Percentiles rank a stretch among this genome's conserved stretches.
phyloP scores from a whole-genome alignment of 2,888 invertebrate genomes.

The Synanthedon vespiformis region DNA sequence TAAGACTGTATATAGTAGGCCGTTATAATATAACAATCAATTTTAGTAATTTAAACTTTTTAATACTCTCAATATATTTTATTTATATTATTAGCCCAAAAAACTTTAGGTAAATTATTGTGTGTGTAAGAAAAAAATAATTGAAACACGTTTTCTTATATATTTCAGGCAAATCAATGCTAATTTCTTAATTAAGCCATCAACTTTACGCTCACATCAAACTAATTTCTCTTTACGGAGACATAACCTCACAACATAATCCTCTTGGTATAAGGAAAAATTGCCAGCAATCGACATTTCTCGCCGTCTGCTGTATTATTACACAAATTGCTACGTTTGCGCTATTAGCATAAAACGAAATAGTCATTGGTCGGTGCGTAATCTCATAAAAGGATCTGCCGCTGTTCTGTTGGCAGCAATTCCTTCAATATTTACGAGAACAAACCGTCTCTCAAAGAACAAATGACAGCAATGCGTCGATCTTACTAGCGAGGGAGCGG shows the following conservation, averaged over 20 bases:
- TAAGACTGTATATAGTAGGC: no score
- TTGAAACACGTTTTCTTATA: not conserved
- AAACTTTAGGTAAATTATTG: not conserved
- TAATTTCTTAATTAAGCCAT: not conserved
- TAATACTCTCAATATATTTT: no score
- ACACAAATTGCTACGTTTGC: conserved; percentile 35
- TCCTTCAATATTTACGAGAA: conserved; percentile 39
- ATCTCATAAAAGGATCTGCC: conserved; percentile 36
- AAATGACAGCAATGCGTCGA: conserved; percentile 48
- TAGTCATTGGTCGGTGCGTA: conserved; percentile 30
- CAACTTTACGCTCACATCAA: not conserved
- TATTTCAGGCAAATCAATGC: not conserved
- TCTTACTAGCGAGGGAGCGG: conserved; percentile 31
- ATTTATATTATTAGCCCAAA: not conserved
- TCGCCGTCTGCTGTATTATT: conserved; percentile 17
- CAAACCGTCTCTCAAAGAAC: conserved; percentile 43
- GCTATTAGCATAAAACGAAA: conserved; percentile 37
- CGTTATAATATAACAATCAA: no score
- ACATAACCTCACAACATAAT: conserved; percentile 23
- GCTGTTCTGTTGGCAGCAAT: conserved; percentile 20
- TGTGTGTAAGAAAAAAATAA: not conserved
- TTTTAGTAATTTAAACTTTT: no score
- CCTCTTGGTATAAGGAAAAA: not conserved
- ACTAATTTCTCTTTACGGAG: conserved; percentile 18
- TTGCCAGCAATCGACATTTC: conserved; percentile 8